Conservation (phyloP, 2,888 invertebrate genomes). For the Ichneumoninae sp. region DNA sequence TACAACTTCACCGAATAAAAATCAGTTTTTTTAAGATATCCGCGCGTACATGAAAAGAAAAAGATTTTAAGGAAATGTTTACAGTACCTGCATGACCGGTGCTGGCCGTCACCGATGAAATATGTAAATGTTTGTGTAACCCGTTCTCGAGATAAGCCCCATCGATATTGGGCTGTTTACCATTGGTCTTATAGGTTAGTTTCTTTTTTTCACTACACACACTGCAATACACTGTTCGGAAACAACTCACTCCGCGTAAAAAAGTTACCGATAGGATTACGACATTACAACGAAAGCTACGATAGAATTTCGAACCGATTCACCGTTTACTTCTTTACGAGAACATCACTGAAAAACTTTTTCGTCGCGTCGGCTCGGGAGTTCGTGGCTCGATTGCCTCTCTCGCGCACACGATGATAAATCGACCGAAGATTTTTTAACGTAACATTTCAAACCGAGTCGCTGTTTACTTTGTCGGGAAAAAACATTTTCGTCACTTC, state of each 20-base stretch:
- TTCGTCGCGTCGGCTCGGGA: background rate
- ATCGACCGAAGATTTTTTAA: background rate
- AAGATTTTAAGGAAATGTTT: background rate
- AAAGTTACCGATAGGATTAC: background rate
- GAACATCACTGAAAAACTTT: background rate
- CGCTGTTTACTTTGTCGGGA: background rate
- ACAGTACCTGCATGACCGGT: background rate
- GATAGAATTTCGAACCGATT: background rate
- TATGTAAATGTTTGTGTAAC: background rate
- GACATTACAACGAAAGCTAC: background rate
- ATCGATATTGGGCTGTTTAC: background rate
- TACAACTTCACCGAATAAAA: background rate
- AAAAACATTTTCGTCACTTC: background rate
- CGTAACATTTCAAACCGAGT: background rate
- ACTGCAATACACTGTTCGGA: background rate
- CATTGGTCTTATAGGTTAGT: background rate
- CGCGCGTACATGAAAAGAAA: background rate
- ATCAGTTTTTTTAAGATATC: background rate
- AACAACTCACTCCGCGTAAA: background rate
- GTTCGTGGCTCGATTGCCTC: background rate
- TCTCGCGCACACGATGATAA: too few relatives aligned
- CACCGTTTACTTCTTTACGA: background rate
- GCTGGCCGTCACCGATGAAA: background rate
- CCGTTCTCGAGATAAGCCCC: background rate
- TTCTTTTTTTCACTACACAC: background rate